phyloP scores from a whole-genome alignment of 2,888 invertebrate genomes.

The Tenthredo livida region DNA sequence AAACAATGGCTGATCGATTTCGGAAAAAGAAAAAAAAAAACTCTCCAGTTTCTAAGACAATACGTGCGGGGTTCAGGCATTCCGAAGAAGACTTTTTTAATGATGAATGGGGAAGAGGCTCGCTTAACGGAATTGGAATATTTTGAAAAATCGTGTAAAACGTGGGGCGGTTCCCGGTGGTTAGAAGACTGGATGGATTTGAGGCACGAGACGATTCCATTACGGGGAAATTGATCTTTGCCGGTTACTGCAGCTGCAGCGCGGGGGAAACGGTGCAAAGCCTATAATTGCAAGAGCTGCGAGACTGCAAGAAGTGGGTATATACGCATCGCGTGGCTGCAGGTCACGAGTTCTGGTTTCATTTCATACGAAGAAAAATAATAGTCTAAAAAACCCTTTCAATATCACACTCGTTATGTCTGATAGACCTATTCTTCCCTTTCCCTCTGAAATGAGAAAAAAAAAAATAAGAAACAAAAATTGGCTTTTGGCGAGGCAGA shows the following conservation, averaged over 20 bases:
- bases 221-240: slow-evolving; percentile 63
- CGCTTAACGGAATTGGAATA: slow-evolving; percentile 51
- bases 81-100: slow-evolving; percentile 57
- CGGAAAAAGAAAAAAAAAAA: background rate
- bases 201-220: slow-evolving; percentile 65
- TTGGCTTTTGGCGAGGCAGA: background rate
- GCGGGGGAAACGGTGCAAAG: background rate
- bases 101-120: slow-evolving; percentile 44
- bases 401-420: slow-evolving; percentile 24
- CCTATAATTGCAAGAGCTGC: slow-evolving; percentile 25
- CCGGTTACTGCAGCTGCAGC: slow-evolving; percentile 61
- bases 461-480: background rate
- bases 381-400: background rate
- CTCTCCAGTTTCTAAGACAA: slow-evolving; percentile 65
- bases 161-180: slow-evolving; percentile 64
- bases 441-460: no score
- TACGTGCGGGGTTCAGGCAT: slow-evolving; percentile 61
- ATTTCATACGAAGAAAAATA: background rate
- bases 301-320: background rate
- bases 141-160: slow-evolving; percentile 67
- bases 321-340: slow-evolving; percentile 30
- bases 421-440: background rate
- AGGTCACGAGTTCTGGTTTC: background rate
- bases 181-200: slow-evolving; percentile 61
- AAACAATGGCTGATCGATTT: slow-evolving; percentile 43